These are phyloP conservation scores for Himalopsyche phryganea DNA, from an alignment of 1,140 invertebrate species.

Conservation along the genomic window DNA sequence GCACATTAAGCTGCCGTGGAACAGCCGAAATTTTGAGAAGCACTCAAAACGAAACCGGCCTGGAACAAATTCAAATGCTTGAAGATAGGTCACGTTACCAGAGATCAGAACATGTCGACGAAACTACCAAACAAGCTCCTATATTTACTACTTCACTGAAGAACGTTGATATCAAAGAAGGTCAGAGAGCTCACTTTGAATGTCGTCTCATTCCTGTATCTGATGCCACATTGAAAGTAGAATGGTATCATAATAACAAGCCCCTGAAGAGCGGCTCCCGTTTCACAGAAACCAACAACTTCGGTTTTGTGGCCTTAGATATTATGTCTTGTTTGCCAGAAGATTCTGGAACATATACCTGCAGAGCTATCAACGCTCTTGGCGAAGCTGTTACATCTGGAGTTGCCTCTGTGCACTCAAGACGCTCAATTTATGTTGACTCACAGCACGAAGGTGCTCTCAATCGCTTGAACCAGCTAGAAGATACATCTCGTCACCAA, in stretches of 20 bases:
- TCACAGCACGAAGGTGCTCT: slow-evolving; percentile 81
- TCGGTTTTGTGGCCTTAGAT: slow-evolving; percentile 90
- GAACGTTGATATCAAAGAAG: slow-evolving; percentile 90
- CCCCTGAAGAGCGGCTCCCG: slow-evolving; percentile 83
- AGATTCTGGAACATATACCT: slow-evolving; percentile 89
- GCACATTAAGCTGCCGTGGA: slow-evolving; percentile 66
- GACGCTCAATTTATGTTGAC: slow-evolving; percentile 82
- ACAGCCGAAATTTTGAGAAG: slow-evolving; percentile 75
- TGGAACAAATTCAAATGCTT: slow-evolving; percentile 83
- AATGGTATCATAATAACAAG: slow-evolving; percentile 95
- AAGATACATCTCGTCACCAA: slow-evolving; percentile 74
- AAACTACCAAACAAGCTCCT: slow-evolving; percentile 82
- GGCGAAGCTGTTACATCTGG: slow-evolving; percentile 85
- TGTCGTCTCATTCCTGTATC: slow-evolving; percentile 93
- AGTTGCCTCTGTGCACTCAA: slow-evolving; percentile 73
- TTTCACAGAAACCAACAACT: slow-evolving; percentile 90
- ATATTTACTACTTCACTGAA: slow-evolving; percentile 88
- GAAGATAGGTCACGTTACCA: slow-evolving; percentile 79
- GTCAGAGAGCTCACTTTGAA: slow-evolving; percentile 94
- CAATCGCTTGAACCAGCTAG: slow-evolving; percentile 76
- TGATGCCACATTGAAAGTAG: slow-evolving; percentile 93
- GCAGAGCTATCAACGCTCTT: slow-evolving; percentile 79
- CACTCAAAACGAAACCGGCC: slow-evolving; percentile 78
- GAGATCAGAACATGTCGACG: slow-evolving; percentile 70
- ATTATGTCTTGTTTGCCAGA: slow-evolving; percentile 89